phyloP scores from a whole-genome alignment of 2,113 vertebrate species.

The Macrotis lagotis region DNA sequence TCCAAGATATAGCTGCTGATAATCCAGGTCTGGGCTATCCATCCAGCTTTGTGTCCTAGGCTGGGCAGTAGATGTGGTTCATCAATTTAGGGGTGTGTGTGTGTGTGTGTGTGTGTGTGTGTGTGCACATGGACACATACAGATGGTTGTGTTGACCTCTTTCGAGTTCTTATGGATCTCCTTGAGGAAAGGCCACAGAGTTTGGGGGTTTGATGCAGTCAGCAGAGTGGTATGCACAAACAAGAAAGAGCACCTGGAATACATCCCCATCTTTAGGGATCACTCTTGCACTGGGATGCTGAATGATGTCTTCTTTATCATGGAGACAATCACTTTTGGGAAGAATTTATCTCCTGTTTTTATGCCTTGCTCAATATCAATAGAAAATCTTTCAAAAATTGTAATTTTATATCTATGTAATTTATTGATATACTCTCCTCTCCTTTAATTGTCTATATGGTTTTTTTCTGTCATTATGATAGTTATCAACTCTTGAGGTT shows the following conservation, averaged over 20 bases:
- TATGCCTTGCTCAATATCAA: too few relatives aligned
- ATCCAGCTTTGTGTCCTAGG: not conserved
- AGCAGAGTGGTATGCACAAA: not conserved
- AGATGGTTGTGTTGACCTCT: not conserved
- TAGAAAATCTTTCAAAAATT: not conserved
- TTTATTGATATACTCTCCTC: not conserved
- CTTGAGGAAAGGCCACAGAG: not conserved
- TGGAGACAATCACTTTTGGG: not conserved
- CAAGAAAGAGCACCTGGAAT: not conserved
- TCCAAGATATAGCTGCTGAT: not conserved
- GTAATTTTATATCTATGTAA: too few relatives aligned
- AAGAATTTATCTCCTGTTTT: not conserved
- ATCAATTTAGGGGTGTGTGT: not conserved
- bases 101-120: too few relatives aligned
- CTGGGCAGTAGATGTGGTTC: not conserved
- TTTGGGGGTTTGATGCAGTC: not conserved
- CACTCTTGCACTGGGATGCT: not conserved
- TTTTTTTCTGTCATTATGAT: too few relatives aligned
- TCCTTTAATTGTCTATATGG: not conserved
- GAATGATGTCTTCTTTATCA: not conserved
- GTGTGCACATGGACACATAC: too few relatives aligned
- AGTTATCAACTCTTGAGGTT: too few relatives aligned
- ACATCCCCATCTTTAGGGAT: not conserved
- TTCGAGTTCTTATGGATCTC: not conserved
- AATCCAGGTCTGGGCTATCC: not conserved